phyloP scores from a whole-genome alignment of 2,888 invertebrate species.

The Baccha elongata region DNA sequence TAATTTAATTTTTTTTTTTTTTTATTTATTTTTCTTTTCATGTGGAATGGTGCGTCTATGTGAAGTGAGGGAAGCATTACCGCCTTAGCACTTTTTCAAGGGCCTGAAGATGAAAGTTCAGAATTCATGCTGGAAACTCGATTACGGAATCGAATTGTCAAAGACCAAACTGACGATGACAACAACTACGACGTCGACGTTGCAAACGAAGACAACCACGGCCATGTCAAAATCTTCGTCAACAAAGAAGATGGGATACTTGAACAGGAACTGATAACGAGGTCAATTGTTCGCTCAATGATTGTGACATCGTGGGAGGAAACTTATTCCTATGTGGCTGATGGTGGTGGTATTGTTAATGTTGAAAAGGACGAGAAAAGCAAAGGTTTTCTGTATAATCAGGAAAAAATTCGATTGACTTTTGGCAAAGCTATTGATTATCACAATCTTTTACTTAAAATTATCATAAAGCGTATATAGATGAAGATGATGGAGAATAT shows the following conservation, averaged over 20 bases:
- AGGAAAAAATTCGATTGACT: slow-evolving; percentile 55
- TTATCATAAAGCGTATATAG: slow-evolving; percentile 54
- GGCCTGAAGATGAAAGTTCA: slow-evolving; percentile 76
- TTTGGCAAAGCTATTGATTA: slow-evolving; percentile 55
- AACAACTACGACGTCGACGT: slow-evolving; percentile 11
- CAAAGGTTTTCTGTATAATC: slow-evolving; percentile 38
- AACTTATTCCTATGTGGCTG: background rate
- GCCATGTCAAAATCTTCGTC: slow-evolving; percentile 41
- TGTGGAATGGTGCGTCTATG: slow-evolving; percentile 32
- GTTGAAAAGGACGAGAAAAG: background rate
- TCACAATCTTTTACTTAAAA: slow-evolving; percentile 55
- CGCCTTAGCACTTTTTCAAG: slow-evolving; percentile 76
- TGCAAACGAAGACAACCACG: slow-evolving; percentile 9
- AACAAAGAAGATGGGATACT: slow-evolving; percentile 71
- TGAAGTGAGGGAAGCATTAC: slow-evolving; percentile 75
- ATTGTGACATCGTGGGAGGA: slow-evolving; percentile 74
- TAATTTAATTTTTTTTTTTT: slow-evolving; percentile 17
- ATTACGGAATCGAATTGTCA: slow-evolving; percentile 75
- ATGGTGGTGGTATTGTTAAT: background rate
- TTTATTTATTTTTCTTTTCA: slow-evolving; percentile 22
- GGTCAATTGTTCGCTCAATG: slow-evolving; percentile 77
- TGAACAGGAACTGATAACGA: slow-evolving; percentile 75
- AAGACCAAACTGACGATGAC: slow-evolving; percentile 45
- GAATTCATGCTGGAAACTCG: slow-evolving; percentile 79
- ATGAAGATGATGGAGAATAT: background rate